Conservation (phyloP, 2,797 vertebrate genomes). For the Anisognathus igniventris region DNA sequence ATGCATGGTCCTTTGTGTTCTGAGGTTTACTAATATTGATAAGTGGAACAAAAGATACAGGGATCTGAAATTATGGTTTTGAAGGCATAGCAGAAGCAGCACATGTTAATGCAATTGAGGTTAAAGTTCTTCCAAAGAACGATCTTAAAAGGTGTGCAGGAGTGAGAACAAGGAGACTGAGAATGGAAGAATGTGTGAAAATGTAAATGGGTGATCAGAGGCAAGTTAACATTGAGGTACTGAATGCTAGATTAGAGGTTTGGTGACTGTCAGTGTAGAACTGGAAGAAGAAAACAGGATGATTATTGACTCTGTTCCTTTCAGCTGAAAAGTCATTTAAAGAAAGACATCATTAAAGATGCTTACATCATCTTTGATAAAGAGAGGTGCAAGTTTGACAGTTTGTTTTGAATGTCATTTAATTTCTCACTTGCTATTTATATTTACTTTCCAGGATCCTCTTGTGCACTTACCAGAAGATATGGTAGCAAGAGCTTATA, state of each 20-base stretch:
- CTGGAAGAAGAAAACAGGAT: not conserved
- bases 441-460: conserved; percentile 82
- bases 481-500: conserved; percentile 85
- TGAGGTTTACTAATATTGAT: not conserved
- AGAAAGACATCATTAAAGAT: not conserved
- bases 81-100: not conserved
- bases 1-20: not conserved
- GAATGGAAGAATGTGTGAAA: not conserved
- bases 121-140: not conserved
- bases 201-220: not conserved
- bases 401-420: not conserved
- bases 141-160: not conserved
- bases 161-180: not conserved
- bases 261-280: not conserved
- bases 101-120: not conserved
- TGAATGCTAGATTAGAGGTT: not conserved
- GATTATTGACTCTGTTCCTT: not conserved
- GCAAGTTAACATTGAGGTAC: not conserved
- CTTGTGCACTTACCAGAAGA: conserved; percentile 85
- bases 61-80: not conserved
- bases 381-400: not conserved
- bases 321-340: not conserved
- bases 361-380: not conserved
- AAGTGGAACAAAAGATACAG: not conserved
- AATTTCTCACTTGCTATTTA: not conserved